phyloP scores from a whole-genome alignment of 53 echinoderm and acorn worm species.

The Echinarachnius parma region DNA sequence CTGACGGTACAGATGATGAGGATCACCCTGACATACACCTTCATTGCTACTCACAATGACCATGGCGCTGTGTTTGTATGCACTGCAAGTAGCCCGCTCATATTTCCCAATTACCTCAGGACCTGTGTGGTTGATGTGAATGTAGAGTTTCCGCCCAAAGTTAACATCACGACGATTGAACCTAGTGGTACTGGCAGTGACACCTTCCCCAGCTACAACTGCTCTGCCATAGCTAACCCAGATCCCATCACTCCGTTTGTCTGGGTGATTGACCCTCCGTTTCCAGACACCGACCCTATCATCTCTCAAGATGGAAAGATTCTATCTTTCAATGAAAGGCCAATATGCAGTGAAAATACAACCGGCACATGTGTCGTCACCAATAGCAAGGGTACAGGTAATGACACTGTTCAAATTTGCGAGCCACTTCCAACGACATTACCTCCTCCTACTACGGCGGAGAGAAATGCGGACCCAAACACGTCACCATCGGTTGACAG shows the following conservation, averaged over 20 bases:
- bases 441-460: conserved; percentile 5
- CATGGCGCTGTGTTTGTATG: conserved; percentile 22
- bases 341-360: conserved; percentile 8
- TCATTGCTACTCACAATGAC: conserved; percentile 7
- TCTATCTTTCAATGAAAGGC: conserved; percentile 11
- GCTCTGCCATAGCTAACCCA: conserved; percentile 24
- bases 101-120: conserved; percentile 7
- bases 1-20: conserved; percentile 4
- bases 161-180: conserved; percentile 19
- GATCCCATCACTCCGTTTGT: neutral
- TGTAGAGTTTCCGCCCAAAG: conserved; percentile 35
- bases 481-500: neutral
- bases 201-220: conserved; percentile 34
- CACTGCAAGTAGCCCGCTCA: conserved; percentile 14
- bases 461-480: too few species aligned
- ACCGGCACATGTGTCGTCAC: conserved; percentile 24
- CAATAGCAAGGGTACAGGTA: conserved; percentile 26
- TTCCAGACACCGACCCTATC: neutral
- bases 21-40: conserved; percentile 15
- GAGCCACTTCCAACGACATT: conserved; percentile 28
- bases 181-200: conserved; percentile 4
- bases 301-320: conserved; percentile 21
- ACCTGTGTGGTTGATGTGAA: conserved; percentile 15
- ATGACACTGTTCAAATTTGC: conserved; percentile 35
- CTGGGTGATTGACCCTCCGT: conserved; percentile 22